Conservation (phyloP, 2,113 vertebrate species). For the Phainopepla nitens region DNA sequence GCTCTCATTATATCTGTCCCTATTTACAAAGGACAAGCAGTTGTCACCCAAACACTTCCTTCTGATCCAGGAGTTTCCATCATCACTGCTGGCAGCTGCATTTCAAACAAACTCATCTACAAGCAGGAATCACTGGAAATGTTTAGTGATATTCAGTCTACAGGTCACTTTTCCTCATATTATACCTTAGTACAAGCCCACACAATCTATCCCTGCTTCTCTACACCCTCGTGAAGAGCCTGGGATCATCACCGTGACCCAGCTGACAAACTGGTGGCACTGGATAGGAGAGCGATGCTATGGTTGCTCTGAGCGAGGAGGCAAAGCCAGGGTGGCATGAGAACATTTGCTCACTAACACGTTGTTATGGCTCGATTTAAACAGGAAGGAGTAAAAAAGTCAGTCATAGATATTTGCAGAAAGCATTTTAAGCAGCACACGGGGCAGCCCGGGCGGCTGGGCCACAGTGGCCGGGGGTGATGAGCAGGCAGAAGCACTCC, state of each 20-base stretch:
- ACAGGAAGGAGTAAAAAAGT: background rate
- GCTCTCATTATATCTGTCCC: background rate
- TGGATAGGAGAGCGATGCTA: rapidly evolving
- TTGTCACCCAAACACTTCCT: background rate
- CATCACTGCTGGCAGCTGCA: background rate
- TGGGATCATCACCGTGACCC: background rate
- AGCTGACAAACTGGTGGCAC: background rate
- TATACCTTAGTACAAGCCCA: background rate
- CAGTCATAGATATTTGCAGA: background rate
- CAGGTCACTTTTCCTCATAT: background rate
- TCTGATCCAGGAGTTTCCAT: background rate
- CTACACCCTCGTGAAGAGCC: background rate
- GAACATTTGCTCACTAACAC: background rate
- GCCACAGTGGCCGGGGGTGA: background rate
- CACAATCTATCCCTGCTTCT: background rate
- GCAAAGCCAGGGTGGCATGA: background rate
- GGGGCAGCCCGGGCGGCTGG: background rate
- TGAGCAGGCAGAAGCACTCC: background rate
- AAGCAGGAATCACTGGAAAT: background rate
- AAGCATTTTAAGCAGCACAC: background rate
- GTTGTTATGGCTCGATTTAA: background rate
- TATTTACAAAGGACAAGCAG: background rate
- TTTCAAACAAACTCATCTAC: background rate
- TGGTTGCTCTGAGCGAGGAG: background rate
- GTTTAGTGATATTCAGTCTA: background rate